Base-by-base conservation (phyloP, 1,140 invertebrate genomes). In the Pseudomyrmex flavicornis region DNA sequence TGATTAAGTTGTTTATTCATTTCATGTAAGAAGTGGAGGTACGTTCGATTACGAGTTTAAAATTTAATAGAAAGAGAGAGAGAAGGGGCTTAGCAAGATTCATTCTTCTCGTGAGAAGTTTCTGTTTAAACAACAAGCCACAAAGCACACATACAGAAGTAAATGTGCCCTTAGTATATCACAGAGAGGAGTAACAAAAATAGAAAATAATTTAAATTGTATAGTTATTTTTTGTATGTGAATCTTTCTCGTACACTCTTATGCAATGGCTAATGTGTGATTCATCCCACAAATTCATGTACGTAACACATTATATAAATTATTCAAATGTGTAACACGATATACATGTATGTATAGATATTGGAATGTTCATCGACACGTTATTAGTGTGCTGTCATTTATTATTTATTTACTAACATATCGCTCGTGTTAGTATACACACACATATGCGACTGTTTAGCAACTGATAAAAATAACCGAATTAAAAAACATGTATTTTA, bases 121-220 rank as follows among this genome's bases (percentile, higher is more conserved):
- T 89, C 46, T 83, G 46, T 88, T 90, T 90, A 88, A 76, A 86
- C 75, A 82, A 86, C 88, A 84, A 89, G 88, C 89, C 89, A 90
- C 84, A 88, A 90, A 90, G 89, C 91, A 92, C 88, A 92, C 91
- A 87, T 91, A 92, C 87, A 93, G 91, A 87, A 89, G 85, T 92
- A 85, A 92, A 92, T 93, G 92, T 93, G 91, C 92, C 92, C 92
- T 91, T 91, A 91, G 91, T 88, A 91, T 92, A 92, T 92, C 92
- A 92, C 92, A 92, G 92, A 92, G 91, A 92, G 92, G 91, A 90
- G 90, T 92, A 92, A 92, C 90, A 92, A 92, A 92, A 92, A 91
- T 92, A 92, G 92, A 87, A 90, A 92, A 91, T 85, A 91, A 92
- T 91, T 91, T 90, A 88, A 92, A 90, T 74, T 88, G 90, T 88